Conservation (phyloP, 2,797 vertebrate genomes). For the Eospalax fontanierii region DNA sequence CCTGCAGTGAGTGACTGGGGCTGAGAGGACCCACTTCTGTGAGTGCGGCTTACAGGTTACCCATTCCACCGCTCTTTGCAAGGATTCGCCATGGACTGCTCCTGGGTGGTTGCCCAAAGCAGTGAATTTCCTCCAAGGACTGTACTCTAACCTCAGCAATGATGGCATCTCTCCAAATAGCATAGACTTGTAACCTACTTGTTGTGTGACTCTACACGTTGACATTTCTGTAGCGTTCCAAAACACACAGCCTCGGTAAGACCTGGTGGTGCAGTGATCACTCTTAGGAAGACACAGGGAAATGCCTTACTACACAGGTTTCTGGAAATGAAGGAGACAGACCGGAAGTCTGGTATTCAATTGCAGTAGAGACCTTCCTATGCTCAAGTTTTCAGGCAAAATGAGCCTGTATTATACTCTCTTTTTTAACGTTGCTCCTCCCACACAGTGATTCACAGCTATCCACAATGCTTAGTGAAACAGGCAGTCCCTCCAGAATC, state of each 20-base stretch:
- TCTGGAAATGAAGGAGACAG: not conserved
- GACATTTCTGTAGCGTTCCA: not conserved
- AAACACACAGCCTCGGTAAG: not conserved
- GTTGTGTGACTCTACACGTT: not conserved
- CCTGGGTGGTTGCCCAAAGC: not conserved
- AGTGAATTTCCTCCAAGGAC: conserved; percentile 40
- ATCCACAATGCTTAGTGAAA: not conserved
- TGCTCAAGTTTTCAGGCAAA: not conserved
- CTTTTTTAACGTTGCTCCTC: not conserved
- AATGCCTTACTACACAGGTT: not conserved
- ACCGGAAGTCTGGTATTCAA: not conserved
- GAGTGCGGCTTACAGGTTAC: not conserved
- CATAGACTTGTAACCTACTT: not conserved
- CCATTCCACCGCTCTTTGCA: not conserved
- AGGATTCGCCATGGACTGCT: not conserved
- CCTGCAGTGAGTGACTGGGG: not conserved
- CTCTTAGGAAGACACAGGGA: not conserved
- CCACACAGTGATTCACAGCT: not conserved
- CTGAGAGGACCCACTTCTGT: not conserved
- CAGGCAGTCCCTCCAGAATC: not conserved
- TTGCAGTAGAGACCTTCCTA: conserved; percentile 43
- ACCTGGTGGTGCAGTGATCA: not conserved
- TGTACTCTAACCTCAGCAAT: conserved; percentile 34
- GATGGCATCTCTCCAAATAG: conserved; percentile 6
- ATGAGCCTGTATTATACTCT: not conserved